Conservation (phyloP, 2,888 invertebrate genomes). For the Auanema sp. region DNA sequence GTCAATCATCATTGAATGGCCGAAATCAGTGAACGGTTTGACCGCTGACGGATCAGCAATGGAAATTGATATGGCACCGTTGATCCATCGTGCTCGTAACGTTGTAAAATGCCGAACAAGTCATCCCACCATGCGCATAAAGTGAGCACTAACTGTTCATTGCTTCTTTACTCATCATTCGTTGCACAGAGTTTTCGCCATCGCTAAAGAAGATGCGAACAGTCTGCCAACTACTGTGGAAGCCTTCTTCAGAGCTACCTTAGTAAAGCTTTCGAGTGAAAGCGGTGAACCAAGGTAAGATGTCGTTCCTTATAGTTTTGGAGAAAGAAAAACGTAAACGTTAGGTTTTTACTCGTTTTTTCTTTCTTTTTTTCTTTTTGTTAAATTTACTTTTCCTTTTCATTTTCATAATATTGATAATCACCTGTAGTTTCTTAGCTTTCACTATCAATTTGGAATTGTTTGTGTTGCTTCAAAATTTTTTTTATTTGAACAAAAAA, state of each 20-base stretch:
- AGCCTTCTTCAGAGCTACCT: slow-evolving; percentile 46
- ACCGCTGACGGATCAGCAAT: slow-evolving; percentile 23
- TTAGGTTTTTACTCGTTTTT: background rate
- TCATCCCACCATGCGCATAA: slow-evolving; percentile 55
- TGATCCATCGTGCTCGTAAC: slow-evolving; percentile 52
- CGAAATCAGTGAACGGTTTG: slow-evolving; percentile 33
- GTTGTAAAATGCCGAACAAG: slow-evolving; percentile 53
- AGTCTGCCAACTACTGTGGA: slow-evolving; percentile 32
- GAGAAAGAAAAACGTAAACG: slow-evolving; percentile 1
- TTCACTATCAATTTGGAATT: no score
- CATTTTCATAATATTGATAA: no score
- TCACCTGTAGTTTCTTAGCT: no score
- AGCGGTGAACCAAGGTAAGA: slow-evolving; percentile 32
- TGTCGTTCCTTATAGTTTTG: no score
- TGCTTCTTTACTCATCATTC: background rate
- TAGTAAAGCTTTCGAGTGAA: slow-evolving; percentile 42
- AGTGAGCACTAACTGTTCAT: no score
- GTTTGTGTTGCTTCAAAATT: no score
- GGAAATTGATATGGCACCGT: slow-evolving; percentile 47
- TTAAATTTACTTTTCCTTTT: no score
- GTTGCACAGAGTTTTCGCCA: slow-evolving; percentile 41
- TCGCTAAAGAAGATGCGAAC: slow-evolving; percentile 28
- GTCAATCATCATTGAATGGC: slow-evolving; percentile 52
- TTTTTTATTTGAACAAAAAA: no score
- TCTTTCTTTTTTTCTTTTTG: background rate